phyloP scores from a whole-genome alignment of 1,140 invertebrate genomes.

The Drosophila mayri region DNA sequence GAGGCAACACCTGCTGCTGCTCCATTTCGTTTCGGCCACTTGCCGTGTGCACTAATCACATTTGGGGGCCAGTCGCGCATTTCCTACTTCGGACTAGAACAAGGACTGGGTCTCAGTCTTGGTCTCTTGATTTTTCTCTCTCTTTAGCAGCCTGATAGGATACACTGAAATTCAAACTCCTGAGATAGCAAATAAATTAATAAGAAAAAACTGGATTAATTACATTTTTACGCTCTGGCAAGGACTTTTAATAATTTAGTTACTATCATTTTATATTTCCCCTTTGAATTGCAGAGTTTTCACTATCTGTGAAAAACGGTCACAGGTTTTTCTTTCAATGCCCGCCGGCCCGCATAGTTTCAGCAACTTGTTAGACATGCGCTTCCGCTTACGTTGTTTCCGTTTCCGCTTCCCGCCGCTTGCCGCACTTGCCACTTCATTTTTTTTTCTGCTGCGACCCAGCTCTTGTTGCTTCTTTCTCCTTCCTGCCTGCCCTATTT shows the following conservation, averaged over 20 bases:
- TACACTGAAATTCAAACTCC: not conserved
- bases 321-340: slow-evolving; percentile 13
- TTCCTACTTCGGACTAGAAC: slow-evolving; percentile 9
- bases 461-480: slow-evolving; percentile 10
- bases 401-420: slow-evolving; percentile 63
- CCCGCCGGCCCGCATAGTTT: slow-evolving; percentile 44
- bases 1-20: slow-evolving; percentile 16
- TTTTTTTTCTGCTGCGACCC: slow-evolving; percentile 33
- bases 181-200: not conserved
- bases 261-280: too few relatives aligned
- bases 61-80: slow-evolving; percentile 51
- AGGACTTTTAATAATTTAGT: too few relatives aligned
- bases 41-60: slow-evolving; percentile 54
- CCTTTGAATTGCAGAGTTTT: too few relatives aligned
- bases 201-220: too few relatives aligned
- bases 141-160: not conserved
- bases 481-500: slow-evolving; percentile 6
- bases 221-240: too few relatives aligned
- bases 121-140: not conserved
- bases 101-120: not conserved
- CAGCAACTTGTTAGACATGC: slow-evolving; percentile 79
- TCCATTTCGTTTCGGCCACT: slow-evolving; percentile 37
- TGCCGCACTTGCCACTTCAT: slow-evolving; percentile 60
- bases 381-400: slow-evolving; percentile 77
- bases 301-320: too few relatives aligned